Conservation (phyloP, 2,888 invertebrate genomes). For the Drosophila pegasa region DNA sequence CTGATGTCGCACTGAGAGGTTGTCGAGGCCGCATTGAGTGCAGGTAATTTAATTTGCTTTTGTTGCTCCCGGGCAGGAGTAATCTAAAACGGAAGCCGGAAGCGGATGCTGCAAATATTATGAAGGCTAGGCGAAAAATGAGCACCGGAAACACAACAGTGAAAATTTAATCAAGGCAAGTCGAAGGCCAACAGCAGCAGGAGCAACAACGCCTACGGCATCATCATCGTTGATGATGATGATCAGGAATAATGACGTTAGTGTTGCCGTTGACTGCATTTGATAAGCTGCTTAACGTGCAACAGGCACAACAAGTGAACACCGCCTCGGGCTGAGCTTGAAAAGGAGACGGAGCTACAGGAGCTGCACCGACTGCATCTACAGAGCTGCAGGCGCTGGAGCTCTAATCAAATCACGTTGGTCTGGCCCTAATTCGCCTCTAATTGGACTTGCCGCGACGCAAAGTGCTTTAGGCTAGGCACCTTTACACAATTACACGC, state of each 20-base stretch:
- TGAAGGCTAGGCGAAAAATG: slow-evolving; percentile 61
- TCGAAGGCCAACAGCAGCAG: slow-evolving; percentile 47
- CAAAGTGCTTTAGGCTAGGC: slow-evolving; percentile 38
- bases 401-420: slow-evolving; percentile 67
- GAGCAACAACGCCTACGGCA: not conserved
- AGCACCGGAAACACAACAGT: slow-evolving; percentile 72
- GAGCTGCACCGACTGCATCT: slow-evolving; percentile 15
- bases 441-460: slow-evolving; percentile 69
- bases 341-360: not conserved
- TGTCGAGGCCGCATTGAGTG: slow-evolving; percentile 53
- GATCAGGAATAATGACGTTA: slow-evolving; percentile 13
- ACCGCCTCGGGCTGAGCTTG: slow-evolving; percentile 8
- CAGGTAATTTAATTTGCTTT: slow-evolving; percentile 67
- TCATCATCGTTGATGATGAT: slow-evolving; percentile 3
- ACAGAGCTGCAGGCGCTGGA: slow-evolving; percentile 19
- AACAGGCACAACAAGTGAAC: slow-evolving; percentile 28
- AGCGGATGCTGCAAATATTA: slow-evolving; percentile 78
- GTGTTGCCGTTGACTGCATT: slow-evolving; percentile 57
- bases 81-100: slow-evolving; percentile 74
- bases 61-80: slow-evolving; percentile 40
- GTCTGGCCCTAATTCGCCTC: slow-evolving; percentile 66
- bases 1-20: slow-evolving; percentile 34
- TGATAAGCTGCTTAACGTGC: slow-evolving; percentile 68
- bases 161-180: slow-evolving; percentile 80
- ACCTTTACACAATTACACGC: slow-evolving; percentile 11